phyloP scores from a whole-genome alignment of 2,888 invertebrate genomes.

The Malthinus flaveolus region DNA sequence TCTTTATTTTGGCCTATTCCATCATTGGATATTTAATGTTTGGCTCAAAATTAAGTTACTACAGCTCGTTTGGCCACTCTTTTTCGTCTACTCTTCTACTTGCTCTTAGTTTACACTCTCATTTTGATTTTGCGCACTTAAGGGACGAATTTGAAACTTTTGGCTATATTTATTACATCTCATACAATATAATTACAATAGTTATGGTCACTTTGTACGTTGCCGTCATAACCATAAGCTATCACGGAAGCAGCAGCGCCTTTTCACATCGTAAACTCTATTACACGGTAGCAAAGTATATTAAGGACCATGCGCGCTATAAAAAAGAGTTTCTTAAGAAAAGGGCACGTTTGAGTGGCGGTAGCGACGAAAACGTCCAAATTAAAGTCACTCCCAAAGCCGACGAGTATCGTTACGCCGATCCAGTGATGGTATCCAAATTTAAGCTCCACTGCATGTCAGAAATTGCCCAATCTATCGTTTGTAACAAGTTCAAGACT shows the following conservation, averaged over 20 bases:
- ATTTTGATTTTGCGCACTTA: constrained; percentile 24
- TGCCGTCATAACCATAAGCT: constrained; percentile 23
- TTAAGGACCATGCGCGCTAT: constrained; percentile 18
- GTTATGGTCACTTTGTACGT: constrained; percentile 24
- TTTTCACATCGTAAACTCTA: constrained; percentile 19
- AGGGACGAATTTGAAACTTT: constrained; percentile 1
- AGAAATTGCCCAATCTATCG: constrained; percentile 3
- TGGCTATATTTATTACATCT: constrained; percentile 21
- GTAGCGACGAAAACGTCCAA: neutral
- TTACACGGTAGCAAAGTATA: constrained; percentile 25
- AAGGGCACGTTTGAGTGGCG: constrained; percentile 15
- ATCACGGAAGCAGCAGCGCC: constrained; percentile 13
- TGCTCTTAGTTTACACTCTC: constrained; percentile 29
- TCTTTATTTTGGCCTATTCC: constrained; percentile 23
- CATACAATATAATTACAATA: constrained; percentile 26
- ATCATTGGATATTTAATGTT: constrained; percentile 25
- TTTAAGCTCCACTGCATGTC: constrained; percentile 12
- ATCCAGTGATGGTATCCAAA: constrained; percentile 4
- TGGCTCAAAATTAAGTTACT: constrained; percentile 27
- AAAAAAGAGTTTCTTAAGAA: constrained; percentile 9
- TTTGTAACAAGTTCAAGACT: neutral
- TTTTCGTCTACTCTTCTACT: constrained; percentile 30
- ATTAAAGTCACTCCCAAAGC: constrained; percentile 15
- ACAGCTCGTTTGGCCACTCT: constrained; percentile 18
- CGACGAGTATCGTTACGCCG: constrained; percentile 16